Base-by-base conservation (phyloP, 2,888 invertebrate genomes). In the Hypomecis punctinalis region DNA sequence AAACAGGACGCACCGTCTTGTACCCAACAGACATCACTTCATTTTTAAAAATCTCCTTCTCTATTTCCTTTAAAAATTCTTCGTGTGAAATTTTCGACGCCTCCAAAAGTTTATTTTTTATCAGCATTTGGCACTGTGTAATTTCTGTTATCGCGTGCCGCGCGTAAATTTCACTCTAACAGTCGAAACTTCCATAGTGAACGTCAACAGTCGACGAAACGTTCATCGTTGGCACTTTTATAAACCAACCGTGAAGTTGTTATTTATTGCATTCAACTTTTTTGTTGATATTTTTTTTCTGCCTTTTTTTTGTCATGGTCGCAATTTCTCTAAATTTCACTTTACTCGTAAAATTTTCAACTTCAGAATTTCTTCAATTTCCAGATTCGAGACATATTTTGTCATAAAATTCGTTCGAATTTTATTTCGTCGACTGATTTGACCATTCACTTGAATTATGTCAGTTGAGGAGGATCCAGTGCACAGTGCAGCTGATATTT, bases 1-100 rank as follows among this genome's bases (percentile, higher is more conserved):
- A 90, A 93, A 90, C 84, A 90, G 86, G 86, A 86, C 74, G 86
- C 78, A 86, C 80, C 77, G 79, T 80, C 80, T 82, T 88, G 87
- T 83, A 86, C 78, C 68, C 74, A 75, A 74, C 75, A 72, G 59
- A 76, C 76, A 67, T 72, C 74, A 78, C 74, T 73, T 73, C 69
- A 70, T 72, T 69, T 61, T 66, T 55, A 11, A 54, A 49, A 46
- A 33, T 48, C 47, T 49, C 43, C 37, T 59, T 40, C 42, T 54
- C 47, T 35, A 56, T 63, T 64, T 59, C 48, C 9, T 51, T 46
- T 36, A 48, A 35, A 58, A 58, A 51, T 51, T 64, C 64, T 68
- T 72, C 69, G 56, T 37, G 54, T 60, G 60, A 61, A 67, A 63
- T 64, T 66, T 60, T 58, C 42, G 53, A 59, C 57, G 68, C 59